Conservation (phyloP, 1,140 invertebrate genomes). For the Luehdorfia chinensis region DNA sequence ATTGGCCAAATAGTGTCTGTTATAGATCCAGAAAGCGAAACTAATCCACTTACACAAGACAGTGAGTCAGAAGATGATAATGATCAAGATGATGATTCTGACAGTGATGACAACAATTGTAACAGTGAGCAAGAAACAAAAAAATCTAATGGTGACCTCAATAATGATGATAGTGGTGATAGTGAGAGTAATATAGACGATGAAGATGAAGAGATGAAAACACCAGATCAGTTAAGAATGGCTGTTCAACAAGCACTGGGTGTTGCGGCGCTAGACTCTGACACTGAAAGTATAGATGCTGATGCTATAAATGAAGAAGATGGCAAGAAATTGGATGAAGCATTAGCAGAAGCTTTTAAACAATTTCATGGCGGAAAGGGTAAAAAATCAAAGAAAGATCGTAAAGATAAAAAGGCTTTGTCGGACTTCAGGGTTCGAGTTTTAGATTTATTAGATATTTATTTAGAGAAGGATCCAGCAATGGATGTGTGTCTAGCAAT, state of each 20-base stretch:
- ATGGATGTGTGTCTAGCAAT: conserved; percentile 83
- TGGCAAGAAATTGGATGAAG: conserved; percentile 83
- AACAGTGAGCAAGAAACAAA: conserved; percentile 47
- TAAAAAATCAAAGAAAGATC: conserved; percentile 80
- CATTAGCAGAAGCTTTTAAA: conserved; percentile 84
- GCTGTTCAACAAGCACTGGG: conserved; percentile 82
- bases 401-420: conserved; percentile 80
- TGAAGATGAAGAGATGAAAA: conserved; percentile 79
- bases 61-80: conserved; percentile 49
- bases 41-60: conserved; percentile 77
- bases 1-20: conserved; percentile 86
- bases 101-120: conserved; percentile 21
- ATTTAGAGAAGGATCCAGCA: conserved; percentile 81
- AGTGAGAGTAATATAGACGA: conserved; percentile 47
- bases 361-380: conserved; percentile 79
- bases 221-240: conserved; percentile 81
- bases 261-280: conserved; percentile 75
- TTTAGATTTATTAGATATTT: conserved; percentile 84
- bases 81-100: conserved; percentile 31
- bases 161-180: conserved; percentile 30
- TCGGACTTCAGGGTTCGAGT: conserved; percentile 84
- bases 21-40: conserved; percentile 81
- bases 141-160: conserved; percentile 41
- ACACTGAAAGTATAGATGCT: conserved; percentile 85
- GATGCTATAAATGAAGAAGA: conserved; percentile 86